Evolutionary conservation across 1,140 invertebrate species (phyloP), one percentile per base, ranked within the genome.

Genomic region (Drosophila bocki): DNA sequence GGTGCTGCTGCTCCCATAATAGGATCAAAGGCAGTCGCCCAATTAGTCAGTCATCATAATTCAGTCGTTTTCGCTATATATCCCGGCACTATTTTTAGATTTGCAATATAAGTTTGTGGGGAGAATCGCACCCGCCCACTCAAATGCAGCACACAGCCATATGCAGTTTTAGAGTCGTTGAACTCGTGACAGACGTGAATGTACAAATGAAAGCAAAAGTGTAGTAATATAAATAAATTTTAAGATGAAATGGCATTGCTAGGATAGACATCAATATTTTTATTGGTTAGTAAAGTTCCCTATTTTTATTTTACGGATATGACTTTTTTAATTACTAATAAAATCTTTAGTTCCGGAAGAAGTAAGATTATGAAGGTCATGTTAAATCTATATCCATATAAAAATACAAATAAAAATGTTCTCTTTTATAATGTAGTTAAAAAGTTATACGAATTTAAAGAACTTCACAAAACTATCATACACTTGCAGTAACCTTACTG

Each of bases 21-120:
- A 53, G 70, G 64, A 82, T 79, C 80, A 82, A 74, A 82, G 45
- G 58, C 75, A 50, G 42, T 75, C 50, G 39, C 29, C 69, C 37
- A 71, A 67, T 64, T 54, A 78, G 75, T 78, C 71, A 69, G 57
- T 71, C 60, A 77, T 71, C 67, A 78, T 50, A 70, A 71, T n/a
- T 68, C 48, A 35, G 26, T 17, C 32, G 47, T 22, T 62, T 68
- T 45, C 13, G 17, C 26, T 33, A 50, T 48, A 51, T 50, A 50
- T 51, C 65, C 39, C 32, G 29, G 45, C 37, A 67, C 64, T 75
- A 62, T 80, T 69, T 69, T 54, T 80, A 58, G 47, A 53, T 9
- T 17, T 19, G 42, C 41, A 22, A 19, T 42, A 56, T 47, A 68
- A 22, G 29, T 33, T 19, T 54, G 33, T 22, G 33, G 13, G 17